Evolutionary conservation across 1,140 invertebrate species (phyloP).

Genomic region (Pseudomyrmex gracilis): DNA sequence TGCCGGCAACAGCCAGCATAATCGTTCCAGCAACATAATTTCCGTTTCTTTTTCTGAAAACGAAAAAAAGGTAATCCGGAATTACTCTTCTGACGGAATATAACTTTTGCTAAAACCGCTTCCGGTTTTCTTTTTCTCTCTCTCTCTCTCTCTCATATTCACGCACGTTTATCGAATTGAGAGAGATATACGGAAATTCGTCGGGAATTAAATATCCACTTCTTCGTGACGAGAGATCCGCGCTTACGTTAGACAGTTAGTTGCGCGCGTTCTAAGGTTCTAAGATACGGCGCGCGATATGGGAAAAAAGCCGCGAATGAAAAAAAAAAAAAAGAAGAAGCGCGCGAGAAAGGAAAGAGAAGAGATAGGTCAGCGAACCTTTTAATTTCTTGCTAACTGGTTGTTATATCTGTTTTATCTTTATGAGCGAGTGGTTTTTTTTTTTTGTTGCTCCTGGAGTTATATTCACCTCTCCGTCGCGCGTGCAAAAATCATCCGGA

Average conservation of each 20-base stretch:
- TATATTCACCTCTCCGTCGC: no score
- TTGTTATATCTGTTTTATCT: constrained; percentile 19
- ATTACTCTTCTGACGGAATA: neutral
- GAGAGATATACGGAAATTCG: no score
- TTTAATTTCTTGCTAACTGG: constrained; percentile 33
- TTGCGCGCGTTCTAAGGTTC: no score
- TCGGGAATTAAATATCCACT: no score
- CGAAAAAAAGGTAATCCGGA: neutral
- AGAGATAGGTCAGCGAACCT: constrained; percentile 38
- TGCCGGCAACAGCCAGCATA: constrained; percentile 75
- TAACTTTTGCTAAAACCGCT: neutral
- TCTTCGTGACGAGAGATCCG: no score
- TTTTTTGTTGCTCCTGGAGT: neutral
- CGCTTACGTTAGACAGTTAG: no score
- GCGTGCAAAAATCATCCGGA: neutral
- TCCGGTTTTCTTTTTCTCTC: neutral
- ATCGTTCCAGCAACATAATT: constrained; percentile 73
- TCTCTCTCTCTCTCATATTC: neutral
- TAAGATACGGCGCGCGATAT: no score
- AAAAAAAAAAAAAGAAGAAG: no score
- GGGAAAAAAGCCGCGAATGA: neutral
- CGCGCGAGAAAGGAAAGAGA: constrained; percentile 33
- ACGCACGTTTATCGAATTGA: neutral
- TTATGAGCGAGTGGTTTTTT: constrained; percentile 35
- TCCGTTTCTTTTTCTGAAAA: constrained; percentile 45